A percentile compares a stretch with the other conserved stretches of the same genome.
Evolutionary conservation across 2,113 vertebrate genomes (phyloP).

Genomic region (Lamprotornis superbus): DNA sequence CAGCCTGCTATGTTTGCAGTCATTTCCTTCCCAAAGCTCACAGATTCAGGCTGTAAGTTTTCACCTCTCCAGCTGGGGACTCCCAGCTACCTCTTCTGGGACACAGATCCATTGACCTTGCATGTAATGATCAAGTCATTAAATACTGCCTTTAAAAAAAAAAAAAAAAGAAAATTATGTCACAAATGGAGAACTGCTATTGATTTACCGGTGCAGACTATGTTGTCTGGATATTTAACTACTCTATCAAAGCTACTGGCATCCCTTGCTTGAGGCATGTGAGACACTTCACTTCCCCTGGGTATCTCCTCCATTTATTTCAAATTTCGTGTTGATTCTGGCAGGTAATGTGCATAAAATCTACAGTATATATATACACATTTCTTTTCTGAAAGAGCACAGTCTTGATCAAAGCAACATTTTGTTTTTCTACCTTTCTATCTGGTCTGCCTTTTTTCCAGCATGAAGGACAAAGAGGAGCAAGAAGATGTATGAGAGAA

Average conservation of each 20-base stretch:
- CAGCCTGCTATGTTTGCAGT: neutral
- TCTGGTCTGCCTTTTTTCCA: neutral
- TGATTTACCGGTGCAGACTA: neutral
- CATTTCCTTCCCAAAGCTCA: neutral
- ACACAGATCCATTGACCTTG: neutral
- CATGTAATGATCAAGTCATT: neutral
- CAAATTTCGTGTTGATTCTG: neutral
- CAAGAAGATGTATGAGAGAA: neutral
- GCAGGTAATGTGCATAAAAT: neutral
- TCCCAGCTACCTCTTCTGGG: neutral
- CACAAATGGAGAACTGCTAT: neutral
- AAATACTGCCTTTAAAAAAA: neutral
- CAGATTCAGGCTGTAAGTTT: neutral
- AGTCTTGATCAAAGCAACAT: neutral
- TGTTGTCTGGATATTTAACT: constrained; percentile 1
- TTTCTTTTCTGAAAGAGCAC: neutral
- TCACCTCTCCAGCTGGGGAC: neutral
- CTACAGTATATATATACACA: neutral
- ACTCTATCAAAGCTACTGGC: neutral
- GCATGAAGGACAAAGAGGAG: neutral
- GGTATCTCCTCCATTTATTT: neutral
- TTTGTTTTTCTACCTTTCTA: neutral
- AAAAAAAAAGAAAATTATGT: neutral
- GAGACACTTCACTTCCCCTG: neutral
- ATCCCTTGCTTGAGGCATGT: neutral